Conservation (phyloP, 2,888 invertebrate genomes). For the Epistrophe grossulariae region DNA sequence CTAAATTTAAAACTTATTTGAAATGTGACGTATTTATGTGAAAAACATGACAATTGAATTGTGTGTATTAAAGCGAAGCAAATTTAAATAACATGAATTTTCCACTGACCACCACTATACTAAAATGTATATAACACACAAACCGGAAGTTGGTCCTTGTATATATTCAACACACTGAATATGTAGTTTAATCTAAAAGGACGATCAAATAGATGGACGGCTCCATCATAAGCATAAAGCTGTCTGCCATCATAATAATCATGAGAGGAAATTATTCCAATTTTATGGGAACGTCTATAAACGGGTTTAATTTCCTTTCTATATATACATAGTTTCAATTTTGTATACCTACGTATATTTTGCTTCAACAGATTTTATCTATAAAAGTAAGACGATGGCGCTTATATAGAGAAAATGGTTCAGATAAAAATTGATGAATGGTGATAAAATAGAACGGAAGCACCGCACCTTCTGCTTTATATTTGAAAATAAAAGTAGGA, state of each 20-base stretch:
- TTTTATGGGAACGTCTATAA: constrained; percentile 4
- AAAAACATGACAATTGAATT: too few species aligned
- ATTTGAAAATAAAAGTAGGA: not conserved
- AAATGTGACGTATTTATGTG: too few species aligned
- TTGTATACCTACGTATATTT: too few species aligned
- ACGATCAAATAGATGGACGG: not conserved
- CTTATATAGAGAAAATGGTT: not conserved
- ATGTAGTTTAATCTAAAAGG: not conserved
- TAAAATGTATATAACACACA: too few species aligned
- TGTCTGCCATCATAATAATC: not conserved
- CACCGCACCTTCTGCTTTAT: not conserved
- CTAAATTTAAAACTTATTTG: too few species aligned
- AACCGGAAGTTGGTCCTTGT: not conserved
- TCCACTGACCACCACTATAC: too few species aligned
- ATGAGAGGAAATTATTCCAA: not conserved
- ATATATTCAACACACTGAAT: not conserved
- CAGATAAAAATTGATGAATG: not conserved
- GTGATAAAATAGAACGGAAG: not conserved
- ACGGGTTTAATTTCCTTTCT: constrained; percentile 1
- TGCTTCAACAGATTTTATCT: not conserved
- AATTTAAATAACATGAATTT: too few species aligned
- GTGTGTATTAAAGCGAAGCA: too few species aligned
- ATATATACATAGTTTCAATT: not conserved
- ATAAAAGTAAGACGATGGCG: not conserved
- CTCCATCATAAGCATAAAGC: not conserved